Evolutionary conservation across 1,140 invertebrate genomes (phyloP).

Genomic region (Nebria ingens): DNA sequence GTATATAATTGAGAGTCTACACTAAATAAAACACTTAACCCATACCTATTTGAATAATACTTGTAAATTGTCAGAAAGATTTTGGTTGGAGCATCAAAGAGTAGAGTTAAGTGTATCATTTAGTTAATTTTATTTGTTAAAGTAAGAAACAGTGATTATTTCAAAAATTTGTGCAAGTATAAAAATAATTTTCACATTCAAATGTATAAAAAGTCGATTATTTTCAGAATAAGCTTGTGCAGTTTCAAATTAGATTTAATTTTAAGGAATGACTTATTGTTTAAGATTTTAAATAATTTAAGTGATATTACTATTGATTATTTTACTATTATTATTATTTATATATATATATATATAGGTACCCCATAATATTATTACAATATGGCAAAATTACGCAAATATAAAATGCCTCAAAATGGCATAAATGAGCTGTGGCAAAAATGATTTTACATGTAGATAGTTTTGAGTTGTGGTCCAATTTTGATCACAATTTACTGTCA

Average conservation of each 20-base stretch:
- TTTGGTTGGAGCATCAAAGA: too few relatives aligned
- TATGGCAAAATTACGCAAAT: background rate
- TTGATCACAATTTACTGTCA: background rate
- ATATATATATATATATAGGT: background rate
- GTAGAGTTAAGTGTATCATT: constrained; percentile 14
- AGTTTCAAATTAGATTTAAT: background rate
- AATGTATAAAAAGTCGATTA: background rate
- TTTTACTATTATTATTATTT: too few relatives aligned
- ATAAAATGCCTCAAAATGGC: too few relatives aligned
- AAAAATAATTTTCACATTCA: constrained; percentile 5
- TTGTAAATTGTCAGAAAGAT: too few relatives aligned
- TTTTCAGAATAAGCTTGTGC: background rate
- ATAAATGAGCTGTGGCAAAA: too few relatives aligned
- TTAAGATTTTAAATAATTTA: background rate
- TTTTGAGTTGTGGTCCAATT: constrained; percentile 1
- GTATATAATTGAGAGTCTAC: too few relatives aligned
- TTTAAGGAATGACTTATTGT: background rate
- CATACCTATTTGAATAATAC: too few relatives aligned
- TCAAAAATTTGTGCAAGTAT: constrained; percentile 7
- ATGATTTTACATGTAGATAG: background rate
- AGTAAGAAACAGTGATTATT: background rate
- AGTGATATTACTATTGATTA: background rate
- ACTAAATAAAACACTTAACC: too few relatives aligned
- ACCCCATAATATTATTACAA: background rate
- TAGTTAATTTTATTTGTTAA: constrained; percentile 15